Evolutionary conservation across 2,888 invertebrate genomes (phyloP), one percentile per base, ranked within the genome.

Genomic region (Sarcophaga variegata): DNA sequence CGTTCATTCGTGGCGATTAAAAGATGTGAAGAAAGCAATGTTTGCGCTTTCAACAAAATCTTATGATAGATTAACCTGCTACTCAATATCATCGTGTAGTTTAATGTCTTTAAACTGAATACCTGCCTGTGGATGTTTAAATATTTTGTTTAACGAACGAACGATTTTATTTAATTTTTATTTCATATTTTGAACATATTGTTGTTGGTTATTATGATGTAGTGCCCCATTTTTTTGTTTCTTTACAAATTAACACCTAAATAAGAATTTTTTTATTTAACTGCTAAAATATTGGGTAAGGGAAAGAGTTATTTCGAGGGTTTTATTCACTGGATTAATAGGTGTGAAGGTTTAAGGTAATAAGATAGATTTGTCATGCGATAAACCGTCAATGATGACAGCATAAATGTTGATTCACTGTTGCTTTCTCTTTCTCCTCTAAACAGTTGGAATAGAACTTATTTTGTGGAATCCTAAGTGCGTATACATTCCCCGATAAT

Each of bases 31-130:
- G 22, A 74, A 60, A 66, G 22, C 22, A 67, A 45, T 37, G 20
- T 67, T n/a, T n/a, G 37, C 3, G 6, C 49, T 66, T 66, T 54
- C 37, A 80, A 74, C 59, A 78, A 77, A 81, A 63, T 63, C 49
- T 74, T 59, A 72, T 81, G 81, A 81, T 77, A 85, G 77, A 85
- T 67, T 78, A 74, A 37, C 14, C 63, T 45, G 81, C 77, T 74
- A 74, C 74, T 45, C 67, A 72, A 49, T 67, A 22, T 59, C 47
- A 67, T 25, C 12, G 59, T 72, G 11, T 20, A 37, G 4, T 37
- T 25, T 22, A 62, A 67, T 62, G 37, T 17, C 45, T 72, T 59
- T 27, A 59, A 66, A 75, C 75, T 47, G 45, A 54, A 4, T 54
- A 3, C 12, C 17, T 54, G 14, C 12, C 17, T 54, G 54, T 54